phyloP scores from a whole-genome alignment of 1,140 invertebrate species.

The Phenacoccus solenopsis region DNA sequence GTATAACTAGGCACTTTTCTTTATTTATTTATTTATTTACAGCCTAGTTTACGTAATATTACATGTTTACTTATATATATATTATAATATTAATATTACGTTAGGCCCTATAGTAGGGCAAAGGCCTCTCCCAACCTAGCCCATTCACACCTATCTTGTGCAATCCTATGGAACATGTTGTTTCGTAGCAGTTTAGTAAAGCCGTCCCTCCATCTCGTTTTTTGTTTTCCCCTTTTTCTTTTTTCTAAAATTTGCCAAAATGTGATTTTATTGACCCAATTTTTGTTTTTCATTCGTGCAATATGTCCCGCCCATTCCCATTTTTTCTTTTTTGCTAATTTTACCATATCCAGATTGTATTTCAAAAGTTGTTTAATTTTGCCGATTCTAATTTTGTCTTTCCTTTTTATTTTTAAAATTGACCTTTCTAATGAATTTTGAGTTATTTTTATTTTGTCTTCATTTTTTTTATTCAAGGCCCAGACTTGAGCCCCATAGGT shows the following conservation, averaged over 20 bases:
- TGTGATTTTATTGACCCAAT: constrained; percentile 13
- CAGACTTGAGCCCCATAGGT: constrained; percentile 21
- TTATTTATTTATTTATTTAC: no score
- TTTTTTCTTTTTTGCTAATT: constrained; percentile 4
- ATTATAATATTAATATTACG: no score
- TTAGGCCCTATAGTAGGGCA: background rate
- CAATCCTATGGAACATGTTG: background rate
- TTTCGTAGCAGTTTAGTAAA: background rate
- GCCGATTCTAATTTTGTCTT: constrained; percentile 15
- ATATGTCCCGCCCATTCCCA: constrained; percentile 24
- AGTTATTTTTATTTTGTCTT: constrained; percentile 9
- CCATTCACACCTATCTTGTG: background rate
- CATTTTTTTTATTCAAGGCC: constrained; percentile 4
- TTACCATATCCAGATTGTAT: background rate
- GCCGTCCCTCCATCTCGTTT: constrained; percentile 21
- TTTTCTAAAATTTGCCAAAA: constrained; percentile 4
- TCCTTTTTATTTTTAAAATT: background rate
- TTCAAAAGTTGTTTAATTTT: background rate
- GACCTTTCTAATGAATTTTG: constrained; percentile 12
- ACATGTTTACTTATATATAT: no score
- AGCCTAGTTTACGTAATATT: no score
- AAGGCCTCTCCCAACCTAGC: background rate
- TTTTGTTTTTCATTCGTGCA: background rate
- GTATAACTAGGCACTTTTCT: no score
- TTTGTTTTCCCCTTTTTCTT: constrained; percentile 20